Evolutionary conservation across 2,113 vertebrate species (phyloP).

Genomic region (Passerina amoena): DNA sequence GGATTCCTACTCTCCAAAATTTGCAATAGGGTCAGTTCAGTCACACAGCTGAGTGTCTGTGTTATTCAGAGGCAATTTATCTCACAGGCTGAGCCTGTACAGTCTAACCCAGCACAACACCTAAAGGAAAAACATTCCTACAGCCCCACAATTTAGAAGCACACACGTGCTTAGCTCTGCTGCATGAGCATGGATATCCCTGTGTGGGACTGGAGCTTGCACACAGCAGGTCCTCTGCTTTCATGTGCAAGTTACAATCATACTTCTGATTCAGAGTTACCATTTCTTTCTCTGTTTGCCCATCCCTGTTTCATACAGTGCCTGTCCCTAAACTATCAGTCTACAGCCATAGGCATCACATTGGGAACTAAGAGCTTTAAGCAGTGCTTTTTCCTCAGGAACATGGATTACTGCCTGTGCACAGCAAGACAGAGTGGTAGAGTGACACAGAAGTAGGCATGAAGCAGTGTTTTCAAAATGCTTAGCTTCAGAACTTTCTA

Average conservation of each 20-base stretch:
- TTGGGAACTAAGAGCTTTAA: background rate
- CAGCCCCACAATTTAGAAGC: background rate
- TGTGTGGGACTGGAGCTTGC: background rate
- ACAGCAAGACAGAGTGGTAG: background rate
- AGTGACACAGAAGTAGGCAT: background rate
- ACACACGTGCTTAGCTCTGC: background rate
- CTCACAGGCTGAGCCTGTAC: background rate
- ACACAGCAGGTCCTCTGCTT: background rate
- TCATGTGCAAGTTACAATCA: background rate
- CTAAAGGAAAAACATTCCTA: background rate
- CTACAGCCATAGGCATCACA: background rate
- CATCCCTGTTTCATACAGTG: background rate
- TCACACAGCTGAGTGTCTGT: fast-evolving
- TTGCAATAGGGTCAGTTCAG: background rate
- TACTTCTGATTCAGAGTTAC: background rate
- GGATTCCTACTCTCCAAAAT: background rate
- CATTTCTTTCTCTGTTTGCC: background rate
- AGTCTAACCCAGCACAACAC: background rate
- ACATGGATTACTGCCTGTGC: background rate
- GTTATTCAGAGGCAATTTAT: background rate
- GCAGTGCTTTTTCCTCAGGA: background rate
- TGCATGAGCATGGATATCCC: background rate
- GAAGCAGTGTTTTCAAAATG: background rate
- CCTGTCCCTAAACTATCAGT: background rate
- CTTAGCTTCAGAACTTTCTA: background rate